Conservation (phyloP, 2,888 invertebrate genomes). For the Leptura quadrifasciata region DNA sequence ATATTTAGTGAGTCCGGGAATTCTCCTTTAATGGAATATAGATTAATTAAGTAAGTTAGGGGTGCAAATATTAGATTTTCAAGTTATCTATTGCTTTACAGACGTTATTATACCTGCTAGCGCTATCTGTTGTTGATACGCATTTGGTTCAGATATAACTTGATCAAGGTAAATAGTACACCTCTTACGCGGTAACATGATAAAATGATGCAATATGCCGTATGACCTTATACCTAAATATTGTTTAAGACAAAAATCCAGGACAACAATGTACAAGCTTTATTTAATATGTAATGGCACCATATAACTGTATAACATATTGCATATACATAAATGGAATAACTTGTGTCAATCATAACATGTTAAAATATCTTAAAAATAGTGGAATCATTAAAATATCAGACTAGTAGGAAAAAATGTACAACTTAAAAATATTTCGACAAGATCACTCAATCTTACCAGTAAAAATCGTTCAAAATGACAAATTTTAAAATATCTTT, state of each 20-base stretch:
- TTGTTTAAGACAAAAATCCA: constrained; percentile 22
- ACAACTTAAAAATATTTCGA: constrained; percentile 59
- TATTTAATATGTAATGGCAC: constrained; percentile 68
- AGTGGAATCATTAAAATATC: constrained; percentile 63
- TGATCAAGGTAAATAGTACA: too few species aligned
- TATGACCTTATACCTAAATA: too few species aligned
- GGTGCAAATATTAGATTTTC: too few species aligned
- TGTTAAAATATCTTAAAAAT: constrained; percentile 61
- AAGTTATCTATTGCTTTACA: too few species aligned
- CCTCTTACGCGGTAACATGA: too few species aligned
- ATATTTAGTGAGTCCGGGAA: too few species aligned
- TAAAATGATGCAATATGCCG: too few species aligned
- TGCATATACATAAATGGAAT: constrained; percentile 57
- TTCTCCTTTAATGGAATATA: too few species aligned
- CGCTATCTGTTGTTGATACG: too few species aligned
- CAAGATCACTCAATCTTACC: constrained; percentile 57
- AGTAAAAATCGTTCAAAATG: constrained; percentile 39
- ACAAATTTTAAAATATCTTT: constrained; percentile 61
- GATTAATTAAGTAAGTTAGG: too few species aligned
- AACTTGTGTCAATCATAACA: constrained; percentile 56
- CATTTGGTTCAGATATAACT: too few species aligned
- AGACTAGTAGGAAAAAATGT: constrained; percentile 65
- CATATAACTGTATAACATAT: constrained; percentile 59
- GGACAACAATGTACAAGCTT: constrained; percentile 68
- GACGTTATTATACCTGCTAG: too few species aligned